A percentile compares a stretch with the other conserved stretches of the same genome.
phyloP scores from a whole-genome alignment of 2,797 vertebrate genomes.

The Ptychadena robeensis region DNA sequence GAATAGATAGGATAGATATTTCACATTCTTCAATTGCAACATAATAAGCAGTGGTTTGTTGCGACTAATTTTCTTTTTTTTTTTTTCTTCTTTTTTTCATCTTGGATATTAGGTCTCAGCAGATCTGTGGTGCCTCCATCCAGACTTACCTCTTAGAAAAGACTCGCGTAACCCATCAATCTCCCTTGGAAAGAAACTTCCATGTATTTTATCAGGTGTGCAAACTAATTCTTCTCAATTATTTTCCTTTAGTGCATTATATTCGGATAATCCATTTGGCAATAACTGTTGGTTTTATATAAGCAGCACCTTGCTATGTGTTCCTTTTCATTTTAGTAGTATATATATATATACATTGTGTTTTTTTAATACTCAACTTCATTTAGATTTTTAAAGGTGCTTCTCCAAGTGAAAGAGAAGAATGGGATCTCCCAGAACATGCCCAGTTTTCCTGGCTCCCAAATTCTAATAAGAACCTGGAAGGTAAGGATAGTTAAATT shows the following conservation, averaged over 20 bases:
- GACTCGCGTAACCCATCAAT: constrained; percentile 89
- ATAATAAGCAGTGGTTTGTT: neutral
- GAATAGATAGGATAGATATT: no score
- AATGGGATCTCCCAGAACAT: constrained; percentile 83
- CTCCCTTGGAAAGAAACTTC: constrained; percentile 90
- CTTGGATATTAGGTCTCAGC: constrained; percentile 76
- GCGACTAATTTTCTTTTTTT: neutral
- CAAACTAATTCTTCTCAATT: constrained; percentile 4
- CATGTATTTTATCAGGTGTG: constrained; percentile 97
- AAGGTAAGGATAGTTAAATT: constrained; percentile 77
- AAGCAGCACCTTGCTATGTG: neutral
- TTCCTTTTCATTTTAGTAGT: neutral
- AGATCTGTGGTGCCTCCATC: constrained; percentile 89
- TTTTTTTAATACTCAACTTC: neutral
- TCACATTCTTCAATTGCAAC: no score
- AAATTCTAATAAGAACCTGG: constrained; percentile 81
- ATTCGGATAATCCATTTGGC: no score
- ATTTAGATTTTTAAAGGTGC: constrained; percentile 90
- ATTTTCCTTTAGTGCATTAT: no score
- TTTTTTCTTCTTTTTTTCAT: neutral
- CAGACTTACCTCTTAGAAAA: constrained; percentile 96
- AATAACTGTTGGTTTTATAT: neutral
- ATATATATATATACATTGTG: no score
- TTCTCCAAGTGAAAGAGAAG: constrained; percentile 81
- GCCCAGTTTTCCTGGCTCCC: constrained; percentile 88